Conservation (phyloP, 2,888 invertebrate species). For the Epinotia ramella region DNA sequence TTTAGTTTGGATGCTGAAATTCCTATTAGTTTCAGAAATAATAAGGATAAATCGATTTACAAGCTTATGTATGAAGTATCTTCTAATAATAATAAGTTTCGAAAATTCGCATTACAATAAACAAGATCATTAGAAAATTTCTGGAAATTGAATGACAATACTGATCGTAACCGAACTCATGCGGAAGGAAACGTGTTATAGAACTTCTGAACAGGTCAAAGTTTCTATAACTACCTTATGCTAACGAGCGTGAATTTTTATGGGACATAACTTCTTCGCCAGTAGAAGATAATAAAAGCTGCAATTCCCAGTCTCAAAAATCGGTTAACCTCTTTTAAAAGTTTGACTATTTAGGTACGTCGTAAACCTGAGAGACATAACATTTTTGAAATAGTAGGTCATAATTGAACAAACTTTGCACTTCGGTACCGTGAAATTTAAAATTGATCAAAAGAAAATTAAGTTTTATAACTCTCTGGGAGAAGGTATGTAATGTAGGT, state of each 20-base stretch:
- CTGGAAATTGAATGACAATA: slow-evolving; percentile 5
- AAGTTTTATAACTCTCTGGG: neutral
- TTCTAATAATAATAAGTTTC: neutral
- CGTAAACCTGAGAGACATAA: slow-evolving; percentile 23
- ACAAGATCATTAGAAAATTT: neutral
- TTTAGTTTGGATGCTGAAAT: too few species aligned
- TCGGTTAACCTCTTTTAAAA: slow-evolving; percentile 20
- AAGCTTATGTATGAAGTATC: neutral
- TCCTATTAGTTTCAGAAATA: too few species aligned
- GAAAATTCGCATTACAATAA: neutral
- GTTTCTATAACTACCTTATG: slow-evolving; percentile 28
- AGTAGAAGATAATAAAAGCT: slow-evolving; percentile 26
- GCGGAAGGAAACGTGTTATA: neutral
- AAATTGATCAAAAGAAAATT: slow-evolving; percentile 7
- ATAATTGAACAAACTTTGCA: slow-evolving; percentile 10
- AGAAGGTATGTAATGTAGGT: neutral
- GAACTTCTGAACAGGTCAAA: slow-evolving; percentile 25
- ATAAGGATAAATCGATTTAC: neutral
- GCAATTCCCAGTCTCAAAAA: slow-evolving; percentile 22
- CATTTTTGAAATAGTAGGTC: slow-evolving; percentile 23
- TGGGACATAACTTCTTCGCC: slow-evolving; percentile 24
- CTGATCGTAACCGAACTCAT: neutral
- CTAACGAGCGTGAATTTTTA: slow-evolving; percentile 30
- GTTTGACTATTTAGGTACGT: slow-evolving; percentile 23
- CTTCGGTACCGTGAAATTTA: slow-evolving; percentile 2